Base-by-base conservation (phyloP, 2,888 invertebrate species). In the Panopea generosa region DNA sequence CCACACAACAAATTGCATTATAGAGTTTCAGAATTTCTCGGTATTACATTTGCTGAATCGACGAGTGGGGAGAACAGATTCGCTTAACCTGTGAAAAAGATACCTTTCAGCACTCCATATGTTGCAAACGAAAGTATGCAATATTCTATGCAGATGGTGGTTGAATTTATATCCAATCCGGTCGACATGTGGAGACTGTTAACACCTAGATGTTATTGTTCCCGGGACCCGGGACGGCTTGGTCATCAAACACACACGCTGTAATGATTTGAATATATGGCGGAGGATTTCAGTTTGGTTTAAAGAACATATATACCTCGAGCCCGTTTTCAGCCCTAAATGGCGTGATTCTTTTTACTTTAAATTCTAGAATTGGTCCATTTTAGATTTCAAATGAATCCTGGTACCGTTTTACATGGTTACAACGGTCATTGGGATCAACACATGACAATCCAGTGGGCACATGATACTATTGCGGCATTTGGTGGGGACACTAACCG, bases 251-350 rank as follows among this genome's bases (percentile, higher is more conserved):
- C 4, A 22, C 29, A 2, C 65, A 66, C 38, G 55, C 72, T 3
- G 72, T 73, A 11, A 73, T 73, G 72, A 43, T 73, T 9, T 73
- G 47, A 26, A 67, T 73, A 11, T 61, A 66, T 50, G 72, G 72
- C 29, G 72, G 72, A n/a, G 60, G 49, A 1, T 73, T 66, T 56
- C 66, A 66, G 20, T 16, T 47, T 2, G 72, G 72, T 2, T 55
- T 20, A 22, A 53, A 61, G 9, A 29, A 66, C 47, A 18, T 29
- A 0, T 73, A 73, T 27, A 47, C 38, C 20, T 27, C 61, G 0
- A 20, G 33, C 1, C 49, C 49, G 3, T 55, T 73, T 43, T 43
- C 65, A 26, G 61, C 53, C 0, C 22, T 60, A 4, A 53, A 73
- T 56, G 70, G 62, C 6, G 62, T 70, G 4, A 62, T 70, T 14